Percentiles rank a stretch among this genome's conserved stretches.
phyloP scores from a whole-genome alignment of 2,113 vertebrate species.

The Paradisaea rubra region DNA sequence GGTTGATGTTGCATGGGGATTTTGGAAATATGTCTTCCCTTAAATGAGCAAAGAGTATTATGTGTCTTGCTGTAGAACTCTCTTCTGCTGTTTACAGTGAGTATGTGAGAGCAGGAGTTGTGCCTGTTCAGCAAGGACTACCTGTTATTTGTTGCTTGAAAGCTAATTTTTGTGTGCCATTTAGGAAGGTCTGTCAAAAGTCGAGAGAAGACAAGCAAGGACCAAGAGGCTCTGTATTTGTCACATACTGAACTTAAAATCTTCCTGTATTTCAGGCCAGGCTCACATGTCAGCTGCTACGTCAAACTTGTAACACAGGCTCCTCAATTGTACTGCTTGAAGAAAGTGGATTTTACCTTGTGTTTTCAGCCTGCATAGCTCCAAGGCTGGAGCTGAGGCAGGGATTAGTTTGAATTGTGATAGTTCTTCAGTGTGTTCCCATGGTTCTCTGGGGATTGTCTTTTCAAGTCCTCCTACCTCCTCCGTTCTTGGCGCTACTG shows the following conservation, averaged over 20 bases:
- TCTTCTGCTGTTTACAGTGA: background rate
- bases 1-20: background rate
- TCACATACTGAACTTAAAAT: background rate
- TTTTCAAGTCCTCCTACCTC: slow-evolving; percentile 20
- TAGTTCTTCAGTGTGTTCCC: background rate
- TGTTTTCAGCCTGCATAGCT: background rate
- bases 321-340: background rate
- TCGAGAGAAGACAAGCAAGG: background rate
- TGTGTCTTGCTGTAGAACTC: background rate
- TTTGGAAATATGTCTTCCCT: background rate
- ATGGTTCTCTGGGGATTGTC: background rate
- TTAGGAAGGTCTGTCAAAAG: background rate
- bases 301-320: background rate
- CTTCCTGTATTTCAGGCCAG: background rate
- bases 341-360: background rate
- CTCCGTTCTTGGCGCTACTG: background rate
- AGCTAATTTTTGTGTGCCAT: background rate
- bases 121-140: background rate
- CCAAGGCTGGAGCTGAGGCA: background rate
- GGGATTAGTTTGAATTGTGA: background rate
- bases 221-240: background rate
- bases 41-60: background rate
- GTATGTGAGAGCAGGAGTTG: background rate
- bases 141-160: background rate
- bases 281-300: background rate